Evolutionary conservation across 2,797 vertebrate genomes (phyloP).

Genomic region (Hemitrygon akajei): DNA sequence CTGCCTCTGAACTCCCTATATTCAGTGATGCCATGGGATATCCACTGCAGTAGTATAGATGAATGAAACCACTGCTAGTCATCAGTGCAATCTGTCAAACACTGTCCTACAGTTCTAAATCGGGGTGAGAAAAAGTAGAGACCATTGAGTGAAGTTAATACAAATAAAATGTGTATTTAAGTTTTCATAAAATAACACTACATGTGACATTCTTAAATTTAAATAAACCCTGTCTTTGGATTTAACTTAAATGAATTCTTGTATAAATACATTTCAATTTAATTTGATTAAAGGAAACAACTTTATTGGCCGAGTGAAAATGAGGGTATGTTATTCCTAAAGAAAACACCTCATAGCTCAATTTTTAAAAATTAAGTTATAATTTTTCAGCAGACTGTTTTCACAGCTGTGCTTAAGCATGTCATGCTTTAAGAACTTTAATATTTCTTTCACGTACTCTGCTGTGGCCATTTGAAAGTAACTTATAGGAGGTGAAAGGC

Average conservation of each 20-base stretch:
- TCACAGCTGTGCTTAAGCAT: conserved; percentile 71
- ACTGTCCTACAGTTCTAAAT: not conserved
- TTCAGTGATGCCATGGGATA: no score
- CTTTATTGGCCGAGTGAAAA: conserved; percentile 91
- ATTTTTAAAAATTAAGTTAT: conserved; percentile 54
- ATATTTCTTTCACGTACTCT: conserved; percentile 16
- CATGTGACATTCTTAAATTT: conserved; percentile 67
- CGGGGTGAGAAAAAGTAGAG: not conserved
- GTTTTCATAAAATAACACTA: conserved; percentile 70
- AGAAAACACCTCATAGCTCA: conserved; percentile 67
- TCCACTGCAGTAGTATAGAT: no score
- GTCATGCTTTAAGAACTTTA: conserved; percentile 29
- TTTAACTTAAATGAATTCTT: conserved; percentile 94
- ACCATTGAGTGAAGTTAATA: not conserved
- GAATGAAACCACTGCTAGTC: no score
- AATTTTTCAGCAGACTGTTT: conserved; percentile 72
- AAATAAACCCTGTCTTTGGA: conserved; percentile 66
- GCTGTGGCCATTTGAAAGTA: not conserved
- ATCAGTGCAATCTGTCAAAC: no score
- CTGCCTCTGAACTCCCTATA: no score
- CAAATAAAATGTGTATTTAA: conserved; percentile 50
- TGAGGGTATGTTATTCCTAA: conserved; percentile 71
- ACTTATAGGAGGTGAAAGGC: conserved; percentile 28
- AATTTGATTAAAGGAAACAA: conserved; percentile 93
- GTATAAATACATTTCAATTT: conserved; percentile 84